Evolutionary conservation across 2,113 vertebrate genomes (phyloP), one percentile per base, ranked within the genome.

Genomic region (Lampris megalopsis): DNA sequence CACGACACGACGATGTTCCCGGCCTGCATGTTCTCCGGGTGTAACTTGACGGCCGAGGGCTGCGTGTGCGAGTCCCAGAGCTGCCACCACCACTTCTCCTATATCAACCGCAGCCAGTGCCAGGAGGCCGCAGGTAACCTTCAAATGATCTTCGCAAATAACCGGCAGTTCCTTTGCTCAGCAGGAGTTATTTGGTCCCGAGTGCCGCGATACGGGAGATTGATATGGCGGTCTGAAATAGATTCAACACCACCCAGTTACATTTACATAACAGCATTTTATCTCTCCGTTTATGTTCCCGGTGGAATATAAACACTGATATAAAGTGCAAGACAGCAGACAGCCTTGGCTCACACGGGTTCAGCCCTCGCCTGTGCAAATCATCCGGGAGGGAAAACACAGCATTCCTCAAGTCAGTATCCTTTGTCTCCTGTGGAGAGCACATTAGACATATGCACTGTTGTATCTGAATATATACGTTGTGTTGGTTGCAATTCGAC

Each of bases 31-130:
- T 95, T 94, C 85, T 94, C 94, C 4, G 94, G 94, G 5, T 95
- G 94, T 90, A 95, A 95, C 89, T 91, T 95, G 91, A 95, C 94
- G 56, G 5, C 89, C 0, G 82, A 88, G 36, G 93, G 94, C 58
- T 95, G 94, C 24, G 79, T 93, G 84, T 95, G 93, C 35, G 89
- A 94, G 70, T 92, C 93, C 73, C 92, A 93, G 79, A 94, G 93
- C 92, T 95, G 94, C 92, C 86, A 85, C 66, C 88, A 86, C 76
- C 91, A 93, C 87, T 95, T 95, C 67, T 84, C 90, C 81, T 94
- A 94, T 79, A 78, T 86, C 88, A 93, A 94, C 92, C 93, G 80
- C 84, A 94, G 92, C 86, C 93, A 94, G 86, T 95, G 94, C 89
- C 93, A 94, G 73, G 90, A 89, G 82, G 94, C 92, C 37, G 87